Evolutionary conservation across 2,888 invertebrate species (phyloP).

Genomic region (Netelia fuscicornis): DNA sequence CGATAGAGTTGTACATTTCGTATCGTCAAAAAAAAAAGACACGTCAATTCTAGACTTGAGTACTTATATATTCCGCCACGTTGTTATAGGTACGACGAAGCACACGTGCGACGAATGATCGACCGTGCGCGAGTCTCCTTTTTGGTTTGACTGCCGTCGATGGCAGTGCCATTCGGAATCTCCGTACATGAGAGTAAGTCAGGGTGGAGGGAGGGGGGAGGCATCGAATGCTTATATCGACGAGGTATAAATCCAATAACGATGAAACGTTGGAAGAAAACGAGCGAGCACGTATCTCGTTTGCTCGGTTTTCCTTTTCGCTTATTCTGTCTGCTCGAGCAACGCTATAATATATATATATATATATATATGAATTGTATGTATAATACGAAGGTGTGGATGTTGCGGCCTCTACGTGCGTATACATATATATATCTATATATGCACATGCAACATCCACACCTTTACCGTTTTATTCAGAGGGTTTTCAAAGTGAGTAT

Average conservation of each 20-base stretch:
- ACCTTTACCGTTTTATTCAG: slow-evolving; percentile 33
- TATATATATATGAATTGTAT: background rate
- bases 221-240: slow-evolving; percentile 26
- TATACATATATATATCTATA: slow-evolving; percentile 1
- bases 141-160: background rate
- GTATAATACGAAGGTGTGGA: background rate
- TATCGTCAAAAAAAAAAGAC: background rate
- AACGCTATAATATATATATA: slow-evolving; percentile 2
- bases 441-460: background rate
- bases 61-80: background rate
- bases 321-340: slow-evolving; percentile 12
- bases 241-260: slow-evolving; percentile 50
- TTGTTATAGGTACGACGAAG: slow-evolving; percentile 1
- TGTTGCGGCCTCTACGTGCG: background rate
- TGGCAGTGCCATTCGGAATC: background rate
- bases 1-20: slow-evolving; percentile 23
- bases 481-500: slow-evolving; percentile 50
- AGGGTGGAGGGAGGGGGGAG: background rate
- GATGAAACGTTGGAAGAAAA: slow-evolving; percentile 39
- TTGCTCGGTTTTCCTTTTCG: slow-evolving; percentile 16
- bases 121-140: background rate
- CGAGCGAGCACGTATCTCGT: slow-evolving; percentile 31
- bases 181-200: background rate
- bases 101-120: background rate
- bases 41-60: too few species aligned